Base-by-base conservation (phyloP, 2,888 invertebrate species). In the Gibbula magus region DNA sequence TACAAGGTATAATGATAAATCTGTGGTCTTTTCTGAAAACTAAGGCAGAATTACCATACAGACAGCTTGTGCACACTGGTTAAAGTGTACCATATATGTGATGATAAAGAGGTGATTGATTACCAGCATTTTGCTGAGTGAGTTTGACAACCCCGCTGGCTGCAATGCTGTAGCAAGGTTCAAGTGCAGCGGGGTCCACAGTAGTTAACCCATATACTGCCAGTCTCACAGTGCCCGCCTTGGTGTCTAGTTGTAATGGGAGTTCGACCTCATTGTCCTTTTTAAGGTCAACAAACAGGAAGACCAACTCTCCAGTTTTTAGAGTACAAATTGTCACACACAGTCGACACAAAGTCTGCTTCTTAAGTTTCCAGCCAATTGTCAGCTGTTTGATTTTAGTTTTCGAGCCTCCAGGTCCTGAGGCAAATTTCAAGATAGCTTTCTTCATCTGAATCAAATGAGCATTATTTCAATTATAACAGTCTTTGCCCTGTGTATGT, bases 301-400 rank as follows among this genome's bases (percentile, higher is more conserved):
- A 54, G 32, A 54, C 54, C 2, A 54, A 16, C 25, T 75, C 54
- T 32, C 54, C 75, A 13, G 53, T 53, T n/a, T 53, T 54, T 8
- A 53, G 18, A 22, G 75, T 75, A 32, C 75, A 75, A 4, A 75
- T 25, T 32, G 54, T 29, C 75, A 75, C 54, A 54, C 75, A 75
- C 10, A 75, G 75, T 16, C 35, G 25, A 18, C n/a, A 16, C 16
- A 51, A 61, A 25, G 22, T 53, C 16, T 61, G 35, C 61, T 77
- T 77, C 13, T 66, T 66, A 5, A 52, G 16, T 20, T 20, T 25
- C 52, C 67, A 67, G 10, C 66, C 66, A 16, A 61, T 25, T 0
- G 53, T 29, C n/a, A 52, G 18, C 22, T 32, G 67, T 16, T 56
- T 61, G 35, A 45, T 29, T 16, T 16, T 8, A 16, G 20, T 45